phyloP scores from a whole-genome alignment of 1,140 invertebrate genomes.

The Anastatus disparis region DNA sequence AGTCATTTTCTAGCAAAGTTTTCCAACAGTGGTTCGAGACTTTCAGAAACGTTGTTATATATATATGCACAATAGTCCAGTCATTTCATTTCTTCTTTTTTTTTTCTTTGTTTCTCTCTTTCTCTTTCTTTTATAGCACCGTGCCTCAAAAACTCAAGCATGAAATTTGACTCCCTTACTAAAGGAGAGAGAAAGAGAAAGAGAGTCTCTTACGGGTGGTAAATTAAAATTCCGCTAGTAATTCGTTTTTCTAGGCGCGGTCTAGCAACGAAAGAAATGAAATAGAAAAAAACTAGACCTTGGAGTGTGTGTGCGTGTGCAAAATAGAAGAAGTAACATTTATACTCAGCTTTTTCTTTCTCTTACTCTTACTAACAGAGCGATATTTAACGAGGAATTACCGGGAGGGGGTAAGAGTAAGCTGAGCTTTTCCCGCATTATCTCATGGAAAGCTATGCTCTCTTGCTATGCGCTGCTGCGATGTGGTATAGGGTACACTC shows the following conservation, averaged over 20 bases:
- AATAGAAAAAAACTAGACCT: background rate
- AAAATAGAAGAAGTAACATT: slow-evolving; percentile 44
- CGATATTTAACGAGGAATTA: slow-evolving; percentile 60
- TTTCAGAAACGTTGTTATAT: too few relatives aligned
- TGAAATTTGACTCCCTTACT: slow-evolving; percentile 23
- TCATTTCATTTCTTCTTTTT: background rate
- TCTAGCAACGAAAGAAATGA: slow-evolving; percentile 29
- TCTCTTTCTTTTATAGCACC: background rate
- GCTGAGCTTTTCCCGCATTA: slow-evolving; percentile 60
- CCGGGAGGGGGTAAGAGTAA: slow-evolving; percentile 52
- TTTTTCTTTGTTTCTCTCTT: background rate
- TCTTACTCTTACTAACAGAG: slow-evolving; percentile 33
- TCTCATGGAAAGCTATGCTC: slow-evolving; percentile 53
- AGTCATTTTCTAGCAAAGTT: slow-evolving; percentile 28
- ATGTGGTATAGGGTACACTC: too few relatives aligned
- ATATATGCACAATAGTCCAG: background rate
- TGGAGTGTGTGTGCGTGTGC: background rate
- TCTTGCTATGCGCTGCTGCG: too few relatives aligned
- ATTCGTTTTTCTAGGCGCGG: slow-evolving; percentile 40
- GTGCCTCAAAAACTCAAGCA: slow-evolving; percentile 7
- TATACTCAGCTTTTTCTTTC: slow-evolving; percentile 40
- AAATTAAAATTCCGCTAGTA: slow-evolving; percentile 45
- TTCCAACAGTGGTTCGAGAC: background rate
- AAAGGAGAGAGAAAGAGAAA: background rate
- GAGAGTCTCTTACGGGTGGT: slow-evolving; percentile 20